Percentiles rank a stretch among this genome's conserved stretches.
Evolutionary conservation across 2,113 vertebrate species (phyloP).

Genomic region (Furnarius figulus): DNA sequence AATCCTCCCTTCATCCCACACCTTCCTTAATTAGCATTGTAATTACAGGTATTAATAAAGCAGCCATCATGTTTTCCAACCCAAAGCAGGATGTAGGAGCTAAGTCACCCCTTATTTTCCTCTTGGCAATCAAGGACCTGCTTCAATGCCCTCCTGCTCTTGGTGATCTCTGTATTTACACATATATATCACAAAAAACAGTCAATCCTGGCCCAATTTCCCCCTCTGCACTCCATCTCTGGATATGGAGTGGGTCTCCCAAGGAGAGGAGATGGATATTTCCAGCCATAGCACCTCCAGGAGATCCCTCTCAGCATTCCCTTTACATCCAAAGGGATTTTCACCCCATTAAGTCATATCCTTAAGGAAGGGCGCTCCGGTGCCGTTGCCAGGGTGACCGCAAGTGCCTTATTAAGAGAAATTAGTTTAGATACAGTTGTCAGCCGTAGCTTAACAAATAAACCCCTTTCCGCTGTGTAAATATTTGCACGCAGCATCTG

Average conservation of each 20-base stretch:
- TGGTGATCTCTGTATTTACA: not conserved
- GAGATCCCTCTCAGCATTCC: not conserved
- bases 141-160: not conserved
- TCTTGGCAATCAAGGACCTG: not conserved
- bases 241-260: not conserved
- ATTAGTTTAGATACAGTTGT: conserved; percentile 56
- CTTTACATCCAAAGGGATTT: not conserved
- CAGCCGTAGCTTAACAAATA: conserved; percentile 61
- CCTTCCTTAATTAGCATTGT: not conserved
- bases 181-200: accelerated
- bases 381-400: conserved; percentile 33
- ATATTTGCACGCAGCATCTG: not conserved
- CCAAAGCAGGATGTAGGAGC: not conserved
- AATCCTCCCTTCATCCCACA: not conserved
- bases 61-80: not conserved
- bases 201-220: not conserved
- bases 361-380: not conserved
- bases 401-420: conserved; percentile 57
- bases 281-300: not conserved
- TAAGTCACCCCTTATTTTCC: not conserved
- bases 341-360: not conserved
- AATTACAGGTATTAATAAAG: not conserved
- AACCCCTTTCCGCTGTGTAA: conserved; percentile 39
- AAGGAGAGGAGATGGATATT: accelerated
- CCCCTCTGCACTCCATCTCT: not conserved